A percentile compares a stretch with the other conserved stretches of the same genome.
These are phyloP conservation scores for Tetragonisca angustula DNA, from an alignment of 2,888 invertebrate species.

Conservation along the genomic window DNA sequence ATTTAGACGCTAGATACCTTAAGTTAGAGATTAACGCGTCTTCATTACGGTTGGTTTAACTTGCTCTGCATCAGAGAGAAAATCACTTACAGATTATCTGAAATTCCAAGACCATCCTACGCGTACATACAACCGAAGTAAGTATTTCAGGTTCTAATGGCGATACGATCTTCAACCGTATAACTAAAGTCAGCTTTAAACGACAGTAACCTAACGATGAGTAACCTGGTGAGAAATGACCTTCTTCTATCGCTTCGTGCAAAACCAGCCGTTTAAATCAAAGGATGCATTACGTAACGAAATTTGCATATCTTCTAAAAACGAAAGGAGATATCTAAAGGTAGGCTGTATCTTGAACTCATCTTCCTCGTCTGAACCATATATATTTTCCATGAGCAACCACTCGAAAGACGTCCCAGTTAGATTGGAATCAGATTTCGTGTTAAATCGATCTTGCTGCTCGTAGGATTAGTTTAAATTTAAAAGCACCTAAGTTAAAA, in stretches of 20 bases:
- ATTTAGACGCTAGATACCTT: not conserved
- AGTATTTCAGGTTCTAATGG: not conserved
- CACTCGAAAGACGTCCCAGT: not conserved
- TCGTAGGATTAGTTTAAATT: not conserved
- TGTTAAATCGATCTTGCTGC: not conserved
- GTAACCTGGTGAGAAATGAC: not conserved
- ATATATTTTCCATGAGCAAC: not conserved
- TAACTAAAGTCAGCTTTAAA: not conserved
- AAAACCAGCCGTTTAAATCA: not conserved
- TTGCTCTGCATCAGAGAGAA: not conserved
- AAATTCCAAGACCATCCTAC: not conserved
- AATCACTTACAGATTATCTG: not conserved
- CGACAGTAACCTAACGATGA: not conserved
- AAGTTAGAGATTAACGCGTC: conserved; percentile 11
- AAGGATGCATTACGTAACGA: conserved; percentile 4
- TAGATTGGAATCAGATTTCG: too few species aligned
- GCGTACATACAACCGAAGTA: not conserved
- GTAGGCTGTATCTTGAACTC: not conserved
- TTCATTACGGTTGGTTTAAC: not conserved
- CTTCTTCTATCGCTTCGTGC: not conserved
- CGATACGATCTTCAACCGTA: not conserved
- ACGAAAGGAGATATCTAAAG: not conserved
- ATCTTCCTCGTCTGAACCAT: not conserved
- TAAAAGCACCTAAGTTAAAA: not conserved
- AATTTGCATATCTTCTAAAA: conserved; percentile 8